These are phyloP conservation scores for Heterotilapia buettikoferi DNA, from an alignment of 2,113 vertebrate species.

Conservation along the genomic window DNA sequence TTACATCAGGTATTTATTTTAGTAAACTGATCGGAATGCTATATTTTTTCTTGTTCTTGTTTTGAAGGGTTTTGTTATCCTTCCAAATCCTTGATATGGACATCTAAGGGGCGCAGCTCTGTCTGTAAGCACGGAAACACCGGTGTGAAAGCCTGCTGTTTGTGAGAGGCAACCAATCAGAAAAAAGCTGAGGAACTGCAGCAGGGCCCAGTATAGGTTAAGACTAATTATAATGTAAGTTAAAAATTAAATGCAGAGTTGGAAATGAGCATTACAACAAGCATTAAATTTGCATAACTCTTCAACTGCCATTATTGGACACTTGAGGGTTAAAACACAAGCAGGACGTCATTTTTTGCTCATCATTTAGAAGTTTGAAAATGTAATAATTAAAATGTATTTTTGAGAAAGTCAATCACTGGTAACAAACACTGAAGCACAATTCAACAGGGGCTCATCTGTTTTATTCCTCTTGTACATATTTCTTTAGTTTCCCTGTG, in stretches of 20 bases:
- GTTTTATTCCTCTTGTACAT: neutral
- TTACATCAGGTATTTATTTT: neutral
- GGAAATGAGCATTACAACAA: neutral
- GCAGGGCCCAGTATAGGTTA: neutral
- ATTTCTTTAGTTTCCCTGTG: neutral
- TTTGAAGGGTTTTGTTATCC: neutral
- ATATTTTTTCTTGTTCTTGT: neutral
- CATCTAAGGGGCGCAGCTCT: neutral
- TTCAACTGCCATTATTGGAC: neutral
- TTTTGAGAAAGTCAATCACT: neutral
- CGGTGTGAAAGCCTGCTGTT: neutral
- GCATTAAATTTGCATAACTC: neutral
- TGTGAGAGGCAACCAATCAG: neutral
- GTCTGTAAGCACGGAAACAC: neutral
- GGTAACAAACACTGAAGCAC: neutral
- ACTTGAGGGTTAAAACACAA: neutral
- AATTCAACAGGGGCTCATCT: neutral
- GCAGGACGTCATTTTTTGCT: neutral
- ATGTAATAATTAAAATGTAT: neutral
- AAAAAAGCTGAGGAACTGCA: neutral
- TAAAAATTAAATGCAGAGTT: neutral
- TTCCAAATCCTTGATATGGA: neutral
- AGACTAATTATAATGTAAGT: neutral
- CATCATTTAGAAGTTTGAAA: neutral
- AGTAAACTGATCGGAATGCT: rapidly evolving